phyloP scores from a whole-genome alignment of 2,797 vertebrate genomes.

The Chaetodon trifasciatus region DNA sequence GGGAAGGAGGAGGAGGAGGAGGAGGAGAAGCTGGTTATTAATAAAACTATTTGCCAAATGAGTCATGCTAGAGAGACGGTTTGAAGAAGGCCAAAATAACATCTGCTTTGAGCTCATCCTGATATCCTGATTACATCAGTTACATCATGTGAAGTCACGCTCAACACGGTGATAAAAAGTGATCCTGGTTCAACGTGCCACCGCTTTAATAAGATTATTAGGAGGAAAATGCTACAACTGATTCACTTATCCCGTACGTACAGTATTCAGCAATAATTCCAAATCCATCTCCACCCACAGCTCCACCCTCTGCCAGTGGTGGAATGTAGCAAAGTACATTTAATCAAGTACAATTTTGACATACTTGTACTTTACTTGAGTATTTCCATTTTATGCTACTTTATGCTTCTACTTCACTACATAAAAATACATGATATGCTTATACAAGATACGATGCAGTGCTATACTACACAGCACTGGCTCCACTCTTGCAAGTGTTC shows the following conservation, averaged over 20 bases:
- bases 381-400: too few species aligned
- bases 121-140: slow-evolving; percentile 53
- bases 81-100: slow-evolving; percentile 49
- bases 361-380: too few species aligned
- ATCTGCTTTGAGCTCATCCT: slow-evolving; percentile 62
- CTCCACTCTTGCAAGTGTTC: too few species aligned
- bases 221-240: not conserved
- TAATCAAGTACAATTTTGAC: too few species aligned
- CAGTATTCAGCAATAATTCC: slow-evolving; percentile 9
- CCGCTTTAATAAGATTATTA: slow-evolving; percentile 41
- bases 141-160: slow-evolving; percentile 51
- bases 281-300: slow-evolving; percentile 26
- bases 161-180: slow-evolving; percentile 12
- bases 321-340: too few species aligned
- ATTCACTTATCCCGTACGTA: slow-evolving; percentile 6
- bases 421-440: too few species aligned
- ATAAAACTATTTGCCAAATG: slow-evolving; percentile 73
- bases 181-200: slow-evolving; percentile 21
- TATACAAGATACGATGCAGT: too few species aligned
- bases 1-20: slow-evolving; percentile 22
- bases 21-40: slow-evolving; percentile 64
- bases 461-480: too few species aligned
- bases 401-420: too few species aligned
- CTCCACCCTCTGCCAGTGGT: not conserved
- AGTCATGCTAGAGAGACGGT: slow-evolving; percentile 56